phyloP scores from a whole-genome alignment of 1,140 invertebrate species.

The Frieseomelitta varia region DNA sequence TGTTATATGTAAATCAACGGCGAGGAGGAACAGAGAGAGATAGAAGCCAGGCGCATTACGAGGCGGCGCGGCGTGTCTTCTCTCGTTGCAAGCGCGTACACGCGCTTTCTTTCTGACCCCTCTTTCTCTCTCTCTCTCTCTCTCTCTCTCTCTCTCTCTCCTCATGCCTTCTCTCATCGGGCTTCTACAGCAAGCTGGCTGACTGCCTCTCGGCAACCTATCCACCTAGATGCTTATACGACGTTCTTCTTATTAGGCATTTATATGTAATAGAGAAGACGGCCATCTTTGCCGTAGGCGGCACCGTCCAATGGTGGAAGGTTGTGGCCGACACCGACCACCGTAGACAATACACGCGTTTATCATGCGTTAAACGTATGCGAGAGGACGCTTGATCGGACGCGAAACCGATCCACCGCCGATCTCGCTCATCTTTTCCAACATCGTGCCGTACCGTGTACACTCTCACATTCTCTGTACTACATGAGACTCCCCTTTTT shows the following conservation, averaged over 20 bases:
- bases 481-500: background rate
- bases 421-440: background rate
- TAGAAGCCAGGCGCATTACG: constrained; percentile 66
- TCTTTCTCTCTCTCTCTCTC: background rate
- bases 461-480: too few species aligned
- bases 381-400: constrained; percentile 45
- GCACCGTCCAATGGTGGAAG: constrained; percentile 66
- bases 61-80: constrained; percentile 51
- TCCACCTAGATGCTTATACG: constrained; percentile 55
- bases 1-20: constrained; percentile 78
- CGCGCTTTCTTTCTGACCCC: constrained; percentile 32
- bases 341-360: constrained; percentile 69
- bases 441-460: background rate
- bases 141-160: background rate
- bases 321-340: constrained; percentile 41
- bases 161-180: background rate
- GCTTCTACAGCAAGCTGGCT: constrained; percentile 23
- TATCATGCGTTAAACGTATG: constrained; percentile 64
- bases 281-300: constrained; percentile 67
- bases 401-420: constrained; percentile 31
- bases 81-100: constrained; percentile 53
- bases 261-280: constrained; percentile 70
- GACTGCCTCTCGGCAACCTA: constrained; percentile 21
- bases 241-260: constrained; percentile 70
- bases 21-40: constrained; percentile 22